phyloP scores from a whole-genome alignment of 37 sponge, comb jelly and placozoan genomes.

The Tethya wilhelma region DNA sequence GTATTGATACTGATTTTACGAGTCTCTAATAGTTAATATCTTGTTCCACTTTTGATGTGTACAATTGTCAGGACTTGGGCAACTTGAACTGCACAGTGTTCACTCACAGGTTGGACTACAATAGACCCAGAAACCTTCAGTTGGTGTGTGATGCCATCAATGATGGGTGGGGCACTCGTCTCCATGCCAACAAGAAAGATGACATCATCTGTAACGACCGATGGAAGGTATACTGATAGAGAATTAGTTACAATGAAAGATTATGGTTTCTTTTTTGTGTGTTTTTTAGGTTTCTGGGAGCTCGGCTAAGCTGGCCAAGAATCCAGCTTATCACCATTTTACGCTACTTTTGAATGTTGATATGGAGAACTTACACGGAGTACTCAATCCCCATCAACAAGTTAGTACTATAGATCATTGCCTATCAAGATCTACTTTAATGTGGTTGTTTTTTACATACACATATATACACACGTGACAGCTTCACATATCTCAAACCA shows the following conservation, averaged over 20 bases:
- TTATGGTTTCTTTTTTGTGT: neutral
- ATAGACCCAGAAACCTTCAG: conserved; percentile 64
- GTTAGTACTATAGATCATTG: too few relatives aligned
- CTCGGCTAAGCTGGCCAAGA: conserved; percentile 62
- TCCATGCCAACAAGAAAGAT: conserved; percentile 54
- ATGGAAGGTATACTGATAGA: conserved; percentile 39
- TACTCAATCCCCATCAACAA: conserved; percentile 32
- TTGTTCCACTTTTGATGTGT: neutral
- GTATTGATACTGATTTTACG: neutral
- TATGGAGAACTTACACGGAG: conserved; percentile 6
- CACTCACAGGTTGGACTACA: conserved; percentile 51
- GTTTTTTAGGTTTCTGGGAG: conserved; percentile 81
- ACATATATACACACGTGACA: neutral
- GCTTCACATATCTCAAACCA: conserved; percentile 20
- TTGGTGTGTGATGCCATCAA: conserved; percentile 50
- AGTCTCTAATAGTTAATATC: neutral
- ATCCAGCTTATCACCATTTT: conserved; percentile 80
- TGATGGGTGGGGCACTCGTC: conserved; percentile 52
- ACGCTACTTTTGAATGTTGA: conserved; percentile 76
- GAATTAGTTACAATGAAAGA: neutral
- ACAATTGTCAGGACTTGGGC: conserved; percentile 62
- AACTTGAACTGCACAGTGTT: conserved; percentile 85
- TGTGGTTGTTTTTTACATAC: neutral
- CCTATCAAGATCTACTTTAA: neutral
- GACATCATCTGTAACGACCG: conserved; percentile 62